Evolutionary conservation across 2,888 invertebrate genomes (phyloP).

Genomic region (Drosophila limbata): DNA sequence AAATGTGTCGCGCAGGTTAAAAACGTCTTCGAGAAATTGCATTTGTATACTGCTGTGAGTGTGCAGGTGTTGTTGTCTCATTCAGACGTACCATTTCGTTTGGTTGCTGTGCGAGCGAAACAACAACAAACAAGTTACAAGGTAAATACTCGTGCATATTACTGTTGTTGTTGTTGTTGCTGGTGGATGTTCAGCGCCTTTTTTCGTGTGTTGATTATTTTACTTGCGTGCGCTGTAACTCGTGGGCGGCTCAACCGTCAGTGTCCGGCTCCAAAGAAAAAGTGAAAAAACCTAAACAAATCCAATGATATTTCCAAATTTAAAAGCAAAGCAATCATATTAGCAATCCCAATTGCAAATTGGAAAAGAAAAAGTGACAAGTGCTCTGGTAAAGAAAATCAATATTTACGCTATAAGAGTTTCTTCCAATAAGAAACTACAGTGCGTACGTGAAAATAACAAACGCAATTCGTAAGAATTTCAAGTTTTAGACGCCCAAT

Average conservation of each 20-base stretch:
- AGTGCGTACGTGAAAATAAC: slow-evolving; percentile 33
- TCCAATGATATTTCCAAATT: not conserved
- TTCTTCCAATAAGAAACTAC: slow-evolving; percentile 64
- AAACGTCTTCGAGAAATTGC: slow-evolving; percentile 52
- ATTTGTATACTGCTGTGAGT: slow-evolving; percentile 65
- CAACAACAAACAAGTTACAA: slow-evolving; percentile 80
- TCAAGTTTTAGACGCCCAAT: slow-evolving; percentile 37
- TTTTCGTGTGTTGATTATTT: slow-evolving; percentile 76
- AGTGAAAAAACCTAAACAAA: slow-evolving; percentile 8
- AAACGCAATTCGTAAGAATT: slow-evolving; percentile 42
- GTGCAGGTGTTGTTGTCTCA: slow-evolving; percentile 69
- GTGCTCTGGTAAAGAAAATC: slow-evolving; percentile 66
- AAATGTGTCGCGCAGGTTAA: slow-evolving; percentile 36
- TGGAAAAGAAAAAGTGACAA: slow-evolving; percentile 33
- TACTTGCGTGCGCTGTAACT: slow-evolving; percentile 76
- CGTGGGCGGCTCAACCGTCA: slow-evolving; percentile 67
- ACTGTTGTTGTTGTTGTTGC: slow-evolving; percentile 59
- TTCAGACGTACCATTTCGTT: slow-evolving; percentile 63
- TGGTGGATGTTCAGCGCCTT: slow-evolving; percentile 80
- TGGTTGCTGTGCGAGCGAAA: slow-evolving; percentile 73
- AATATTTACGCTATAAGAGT: slow-evolving; percentile 49
- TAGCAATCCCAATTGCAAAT: slow-evolving; percentile 16
- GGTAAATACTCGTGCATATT: slow-evolving; percentile 74
- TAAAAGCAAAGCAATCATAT: slow-evolving; percentile 13
- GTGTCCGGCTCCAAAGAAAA: slow-evolving; percentile 31